Evolutionary conservation across 2,888 invertebrate genomes (phyloP), one percentile per base, ranked within the genome.

Genomic region (Ochropleura plecta): DNA sequence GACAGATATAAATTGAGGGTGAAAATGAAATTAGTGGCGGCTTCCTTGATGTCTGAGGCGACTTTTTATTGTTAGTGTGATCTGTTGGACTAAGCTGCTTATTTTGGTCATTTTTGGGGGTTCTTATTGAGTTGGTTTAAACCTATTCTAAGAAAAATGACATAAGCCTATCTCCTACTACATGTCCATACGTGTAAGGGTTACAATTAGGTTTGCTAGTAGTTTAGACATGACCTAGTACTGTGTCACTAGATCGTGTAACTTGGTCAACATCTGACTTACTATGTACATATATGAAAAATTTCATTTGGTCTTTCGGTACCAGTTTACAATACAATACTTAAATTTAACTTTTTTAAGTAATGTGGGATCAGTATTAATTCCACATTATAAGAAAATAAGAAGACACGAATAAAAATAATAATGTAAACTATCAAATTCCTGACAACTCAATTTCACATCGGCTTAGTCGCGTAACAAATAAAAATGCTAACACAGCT

Each of bases 1-100:
- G 95, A 95, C 95, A 95, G 94, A 94, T 95, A 95, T 95, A 95
- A 95, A 95, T 95, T 95, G 95, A 93, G 93, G 91, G 91, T 89
- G 93, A 91, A 93, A 94, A 95, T 94, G 93, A 93, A 93, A 95
- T 95, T 95, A 95, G 94, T 92, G 92, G 91, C 91, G 91, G 92
- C 91, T 91, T 92, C 88, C 89, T 89, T 89, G 88, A 87, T 90
- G 90, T 91, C 91, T 91, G 88, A 86, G 86, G 83, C 85, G 89
- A 88, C 90, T 90, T 90, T 90, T 90, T 85, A 88, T 89, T 82
- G 85, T 85, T 87, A 85, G 84, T 87, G 84, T 86, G 79, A 86
- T 83, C 79, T 83, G 86, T 78, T 79, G 57, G 76, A 73, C 70
- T 79, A 72, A 79, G 83, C 76, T 70, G 59, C 76, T 79, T 73